These are phyloP conservation scores for Heliothis peltigera DNA, from an alignment of 2,888 invertebrate species.

Conservation along the genomic window DNA sequence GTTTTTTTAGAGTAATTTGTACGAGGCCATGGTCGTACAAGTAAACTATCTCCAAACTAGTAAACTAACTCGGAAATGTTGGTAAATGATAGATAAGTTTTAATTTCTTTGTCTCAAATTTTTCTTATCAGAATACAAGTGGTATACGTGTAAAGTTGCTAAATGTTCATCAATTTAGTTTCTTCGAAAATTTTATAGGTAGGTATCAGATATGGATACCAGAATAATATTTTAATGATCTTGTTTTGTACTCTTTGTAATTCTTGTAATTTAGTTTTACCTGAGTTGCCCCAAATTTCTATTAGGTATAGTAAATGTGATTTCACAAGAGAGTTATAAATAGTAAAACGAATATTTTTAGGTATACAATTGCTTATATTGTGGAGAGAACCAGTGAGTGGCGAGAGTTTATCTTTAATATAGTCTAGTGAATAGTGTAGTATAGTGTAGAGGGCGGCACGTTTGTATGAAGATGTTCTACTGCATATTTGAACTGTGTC, in stretches of 20 bases:
- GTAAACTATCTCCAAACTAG: too few relatives aligned
- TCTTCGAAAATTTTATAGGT: constrained; percentile 1
- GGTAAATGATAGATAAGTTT: too few relatives aligned
- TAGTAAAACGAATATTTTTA: neutral
- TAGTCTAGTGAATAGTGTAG: constrained; percentile 8
- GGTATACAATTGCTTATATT: constrained; percentile 12
- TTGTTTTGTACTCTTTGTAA: constrained; percentile 19
- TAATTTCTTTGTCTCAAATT: too few relatives aligned
- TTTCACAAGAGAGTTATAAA: neutral
- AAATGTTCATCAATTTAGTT: constrained; percentile 7
- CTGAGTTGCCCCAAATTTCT: neutral
- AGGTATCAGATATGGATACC: constrained; percentile 5
- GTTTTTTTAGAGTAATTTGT: too few relatives aligned
- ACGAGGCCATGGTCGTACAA: too few relatives aligned
- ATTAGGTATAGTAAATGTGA: neutral
- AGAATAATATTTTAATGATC: constrained; percentile 6
- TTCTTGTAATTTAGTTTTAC: constrained; percentile 18
- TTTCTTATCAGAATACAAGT: too few relatives aligned
- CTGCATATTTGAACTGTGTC: too few relatives aligned
- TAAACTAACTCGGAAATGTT: too few relatives aligned
- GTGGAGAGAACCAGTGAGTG: constrained; percentile 10
- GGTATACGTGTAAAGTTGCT: neutral
- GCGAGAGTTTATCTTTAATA: constrained; percentile 12
- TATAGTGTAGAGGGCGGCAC: too few relatives aligned
- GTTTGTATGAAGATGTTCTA: too few relatives aligned